These are phyloP conservation scores for Onthophagus taurus DNA, from an alignment of 1,140 invertebrate genomes.

Conservation along the genomic window DNA sequence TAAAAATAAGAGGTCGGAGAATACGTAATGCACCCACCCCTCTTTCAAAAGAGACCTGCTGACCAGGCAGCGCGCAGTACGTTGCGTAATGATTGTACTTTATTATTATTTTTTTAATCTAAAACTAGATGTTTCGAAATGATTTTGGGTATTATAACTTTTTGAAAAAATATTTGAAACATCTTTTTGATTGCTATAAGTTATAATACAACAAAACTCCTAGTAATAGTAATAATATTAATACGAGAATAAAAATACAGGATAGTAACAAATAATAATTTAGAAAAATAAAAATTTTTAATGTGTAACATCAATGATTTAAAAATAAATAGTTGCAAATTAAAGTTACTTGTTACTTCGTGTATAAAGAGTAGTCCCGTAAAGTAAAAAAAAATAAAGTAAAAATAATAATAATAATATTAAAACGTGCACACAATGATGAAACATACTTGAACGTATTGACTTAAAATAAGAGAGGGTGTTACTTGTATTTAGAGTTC, in stretches of 20 bases:
- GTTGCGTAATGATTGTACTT: conserved; percentile 1
- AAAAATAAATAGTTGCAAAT: too few species aligned
- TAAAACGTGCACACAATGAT: conserved; percentile 1
- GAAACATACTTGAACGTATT: not conserved
- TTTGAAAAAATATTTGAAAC: too few species aligned
- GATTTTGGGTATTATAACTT: not conserved
- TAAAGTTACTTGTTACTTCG: too few species aligned
- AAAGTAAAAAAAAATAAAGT: too few species aligned
- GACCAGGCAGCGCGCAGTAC: conserved; percentile 8
- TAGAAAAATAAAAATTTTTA: not conserved
- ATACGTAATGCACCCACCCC: conserved; percentile 25
- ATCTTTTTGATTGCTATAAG: too few species aligned
- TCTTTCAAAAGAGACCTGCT: conserved; percentile 36
- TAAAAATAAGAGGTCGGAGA: conserved; percentile 20
- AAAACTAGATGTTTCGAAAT: not conserved
- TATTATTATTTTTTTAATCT: conserved; percentile 3
- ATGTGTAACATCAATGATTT: too few species aligned
- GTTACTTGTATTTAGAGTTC: not conserved
- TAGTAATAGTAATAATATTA: too few species aligned
- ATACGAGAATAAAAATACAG: too few species aligned
- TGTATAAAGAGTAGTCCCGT: too few species aligned
- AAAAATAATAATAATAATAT: too few species aligned
- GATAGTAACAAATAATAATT: too few species aligned
- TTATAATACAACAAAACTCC: too few species aligned
- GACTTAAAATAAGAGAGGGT: conserved; percentile 5